Percentiles rank a stretch among this genome's conserved stretches.
phyloP scores from a whole-genome alignment of 2,888 invertebrate species.

The Lasioglossum vierecki region DNA sequence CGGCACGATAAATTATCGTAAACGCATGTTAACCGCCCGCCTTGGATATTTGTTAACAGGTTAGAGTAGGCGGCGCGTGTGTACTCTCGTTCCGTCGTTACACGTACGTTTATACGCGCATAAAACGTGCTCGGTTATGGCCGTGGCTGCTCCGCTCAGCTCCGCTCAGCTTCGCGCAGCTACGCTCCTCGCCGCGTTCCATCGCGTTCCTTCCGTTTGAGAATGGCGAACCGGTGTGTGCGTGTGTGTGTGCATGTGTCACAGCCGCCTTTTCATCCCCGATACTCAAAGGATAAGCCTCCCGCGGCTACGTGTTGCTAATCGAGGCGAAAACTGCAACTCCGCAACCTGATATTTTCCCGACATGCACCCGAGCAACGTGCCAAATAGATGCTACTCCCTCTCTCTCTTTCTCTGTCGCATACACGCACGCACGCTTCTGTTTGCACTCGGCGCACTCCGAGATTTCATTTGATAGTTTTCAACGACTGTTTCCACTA shows the following conservation, averaged over 20 bases:
- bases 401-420: not conserved
- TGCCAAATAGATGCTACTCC: conserved; percentile 24
- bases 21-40: conserved; percentile 78
- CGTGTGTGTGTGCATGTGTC: not conserved
- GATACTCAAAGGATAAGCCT: conserved; percentile 37
- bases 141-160: conserved; percentile 26
- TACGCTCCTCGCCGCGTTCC: conserved; percentile 13
- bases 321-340: conserved; percentile 3
- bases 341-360: conserved; percentile 21
- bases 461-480: conserved; percentile 47
- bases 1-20: conserved; percentile 80
- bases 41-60: conserved; percentile 81
- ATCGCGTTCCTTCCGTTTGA: conserved; percentile 25
- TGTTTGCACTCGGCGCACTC: conserved; percentile 10
- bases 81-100: conserved; percentile 60
- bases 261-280: conserved; percentile 42
- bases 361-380: conserved; percentile 26
- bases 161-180: not conserved
- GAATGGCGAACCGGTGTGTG: not conserved
- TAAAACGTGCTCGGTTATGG: conserved; percentile 57
- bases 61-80: conserved; percentile 76
- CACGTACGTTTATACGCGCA: conserved; percentile 62
- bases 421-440: not conserved
- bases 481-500: conserved; percentile 18
- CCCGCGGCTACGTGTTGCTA: conserved; percentile 13